Conservation (phyloP, 1,140 invertebrate genomes). For the Trichonephila clavipes region DNA sequence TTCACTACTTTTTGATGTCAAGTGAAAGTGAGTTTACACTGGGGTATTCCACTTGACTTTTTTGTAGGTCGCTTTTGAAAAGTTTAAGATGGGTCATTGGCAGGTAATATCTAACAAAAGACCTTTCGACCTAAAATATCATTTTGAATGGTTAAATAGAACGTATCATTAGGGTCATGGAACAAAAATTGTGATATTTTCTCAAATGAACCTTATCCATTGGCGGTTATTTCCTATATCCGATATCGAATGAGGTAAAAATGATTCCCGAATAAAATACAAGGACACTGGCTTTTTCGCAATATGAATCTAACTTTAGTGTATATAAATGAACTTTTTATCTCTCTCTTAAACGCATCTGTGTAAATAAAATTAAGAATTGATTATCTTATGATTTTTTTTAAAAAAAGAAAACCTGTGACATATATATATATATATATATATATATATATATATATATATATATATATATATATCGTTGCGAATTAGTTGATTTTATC, state of each 20-base stretch:
- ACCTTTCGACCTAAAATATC: slow-evolving; percentile 27
- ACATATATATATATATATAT: too few relatives aligned
- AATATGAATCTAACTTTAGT: too few relatives aligned
- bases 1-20: slow-evolving; percentile 27
- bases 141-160: neutral
- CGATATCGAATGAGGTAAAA: neutral
- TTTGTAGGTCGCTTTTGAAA: neutral
- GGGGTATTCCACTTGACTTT: neutral
- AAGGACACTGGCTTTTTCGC: too few relatives aligned
- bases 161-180: neutral
- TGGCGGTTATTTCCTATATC: neutral
- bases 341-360: too few relatives aligned
- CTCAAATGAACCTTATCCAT: neutral
- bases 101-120: neutral
- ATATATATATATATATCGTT: too few relatives aligned
- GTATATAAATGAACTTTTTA: too few relatives aligned
- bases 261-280: neutral
- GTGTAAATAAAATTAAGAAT: too few relatives aligned
- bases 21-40: slow-evolving; percentile 23
- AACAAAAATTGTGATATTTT: neutral
- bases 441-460: too few relatives aligned
- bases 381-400: too few relatives aligned
- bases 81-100: neutral
- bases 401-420: too few relatives aligned
- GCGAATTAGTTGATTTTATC: too few relatives aligned